A percentile compares a stretch with the other conserved stretches of the same genome.
phyloP scores from a whole-genome alignment of 2,888 invertebrate genomes.

The Caenorhabditis auriculariae region DNA sequence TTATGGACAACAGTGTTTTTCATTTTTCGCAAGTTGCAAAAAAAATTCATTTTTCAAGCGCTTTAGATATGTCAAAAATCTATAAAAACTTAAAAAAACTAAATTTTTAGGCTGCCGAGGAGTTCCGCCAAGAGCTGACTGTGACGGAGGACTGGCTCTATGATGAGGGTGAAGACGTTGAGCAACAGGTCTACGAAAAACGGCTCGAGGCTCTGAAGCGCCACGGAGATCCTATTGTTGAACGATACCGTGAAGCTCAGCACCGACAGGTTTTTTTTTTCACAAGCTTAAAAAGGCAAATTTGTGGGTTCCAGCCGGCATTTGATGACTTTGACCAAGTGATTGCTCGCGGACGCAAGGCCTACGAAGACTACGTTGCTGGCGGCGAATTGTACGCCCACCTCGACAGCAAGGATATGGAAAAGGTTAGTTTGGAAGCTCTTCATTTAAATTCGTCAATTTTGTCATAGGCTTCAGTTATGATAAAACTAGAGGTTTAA shows the following conservation, averaged over 20 bases:
- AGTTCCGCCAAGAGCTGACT: slow-evolving; percentile 72
- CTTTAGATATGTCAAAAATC: not conserved
- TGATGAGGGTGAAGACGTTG: slow-evolving; percentile 91
- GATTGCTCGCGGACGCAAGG: slow-evolving; percentile 80
- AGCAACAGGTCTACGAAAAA: slow-evolving; percentile 72
- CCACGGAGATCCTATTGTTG: slow-evolving; percentile 85
- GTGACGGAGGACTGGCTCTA: slow-evolving; percentile 94
- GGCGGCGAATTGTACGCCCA: slow-evolving; percentile 71
- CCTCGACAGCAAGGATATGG: slow-evolving; percentile 73
- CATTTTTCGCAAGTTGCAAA: too few relatives aligned
- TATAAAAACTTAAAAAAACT: not conserved
- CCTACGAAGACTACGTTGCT: slow-evolving; percentile 63
- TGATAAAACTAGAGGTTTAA: not conserved
- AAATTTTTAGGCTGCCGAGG: slow-evolving; percentile 52
- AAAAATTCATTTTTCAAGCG: not conserved
- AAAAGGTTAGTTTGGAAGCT: slow-evolving; percentile 76
- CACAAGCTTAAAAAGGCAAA: not conserved
- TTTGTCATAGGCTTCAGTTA: not conserved
- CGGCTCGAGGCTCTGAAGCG: slow-evolving; percentile 69
- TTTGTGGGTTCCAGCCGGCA: slow-evolving; percentile 67
- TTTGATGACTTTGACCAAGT: slow-evolving; percentile 79
- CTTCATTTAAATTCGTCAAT: too few relatives aligned
- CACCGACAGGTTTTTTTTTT: slow-evolving; percentile 71
- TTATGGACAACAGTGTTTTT: too few relatives aligned
- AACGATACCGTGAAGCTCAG: slow-evolving; percentile 79